Conservation (phyloP, 2,888 invertebrate species). For the Euzophera pinguis region DNA sequence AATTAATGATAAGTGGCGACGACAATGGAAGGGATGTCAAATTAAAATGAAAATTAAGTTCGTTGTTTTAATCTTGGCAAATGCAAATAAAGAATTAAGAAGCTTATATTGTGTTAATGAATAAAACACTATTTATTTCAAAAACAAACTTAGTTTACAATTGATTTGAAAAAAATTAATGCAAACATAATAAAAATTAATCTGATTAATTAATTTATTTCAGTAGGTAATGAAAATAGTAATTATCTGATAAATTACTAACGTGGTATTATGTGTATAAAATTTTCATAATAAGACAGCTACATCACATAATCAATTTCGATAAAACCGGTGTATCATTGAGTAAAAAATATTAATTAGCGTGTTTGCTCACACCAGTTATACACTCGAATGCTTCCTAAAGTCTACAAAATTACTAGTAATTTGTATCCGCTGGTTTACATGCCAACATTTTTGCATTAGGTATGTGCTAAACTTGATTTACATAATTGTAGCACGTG, state of each 20-base stretch:
- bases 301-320: slow-evolving; percentile 2
- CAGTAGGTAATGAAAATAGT: neutral
- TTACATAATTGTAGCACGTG: neutral
- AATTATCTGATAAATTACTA: neutral
- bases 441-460: slow-evolving; percentile 3
- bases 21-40: too few species aligned
- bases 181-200: too few species aligned
- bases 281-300: slow-evolving; percentile 8
- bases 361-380: slow-evolving; percentile 1
- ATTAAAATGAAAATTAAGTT: too few species aligned
- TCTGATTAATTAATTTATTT: too few species aligned
- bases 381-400: slow-evolving; percentile 5
- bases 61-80: too few species aligned
- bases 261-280: neutral
- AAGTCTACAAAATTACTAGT: slow-evolving; percentile 7
- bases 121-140: too few species aligned
- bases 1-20: too few species aligned
- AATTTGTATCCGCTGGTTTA: slow-evolving; percentile 2
- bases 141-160: too few species aligned
- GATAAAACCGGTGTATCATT: neutral
- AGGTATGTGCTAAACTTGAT: slow-evolving; percentile 1
- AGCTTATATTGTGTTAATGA: too few species aligned
- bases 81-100: too few species aligned
- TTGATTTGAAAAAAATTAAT: too few species aligned
- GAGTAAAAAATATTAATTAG: neutral